These are phyloP conservation scores for Pseudorhombus dupliciocellatus DNA, from an alignment of 2,113 vertebrate species.

Conservation along the genomic window DNA sequence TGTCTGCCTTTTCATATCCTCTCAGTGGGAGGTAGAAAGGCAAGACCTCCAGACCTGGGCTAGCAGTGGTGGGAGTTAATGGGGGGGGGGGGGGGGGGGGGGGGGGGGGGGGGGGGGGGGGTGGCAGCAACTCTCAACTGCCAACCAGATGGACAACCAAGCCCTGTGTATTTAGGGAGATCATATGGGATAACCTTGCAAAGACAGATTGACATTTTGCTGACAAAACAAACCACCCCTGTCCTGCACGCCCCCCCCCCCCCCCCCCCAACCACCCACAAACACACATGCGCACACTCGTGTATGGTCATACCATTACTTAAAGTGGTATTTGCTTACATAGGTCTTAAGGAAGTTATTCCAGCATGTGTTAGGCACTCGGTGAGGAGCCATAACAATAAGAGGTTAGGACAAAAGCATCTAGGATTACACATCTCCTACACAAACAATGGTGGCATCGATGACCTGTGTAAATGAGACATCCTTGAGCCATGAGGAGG, in stretches of 20 bases:
- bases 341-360: slow-evolving; percentile 71
- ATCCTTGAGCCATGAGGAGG: slow-evolving; percentile 57
- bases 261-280: not conserved
- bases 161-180: slow-evolving; percentile 74
- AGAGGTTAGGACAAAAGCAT: slow-evolving; percentile 58
- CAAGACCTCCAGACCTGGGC: slow-evolving; percentile 71
- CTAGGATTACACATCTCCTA: slow-evolving; percentile 60
- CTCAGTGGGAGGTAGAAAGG: slow-evolving; percentile 76
- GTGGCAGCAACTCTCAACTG: slow-evolving; percentile 62
- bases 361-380: slow-evolving; percentile 53
- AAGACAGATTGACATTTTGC: slow-evolving; percentile 79
- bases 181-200: slow-evolving; percentile 77
- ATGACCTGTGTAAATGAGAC: slow-evolving; percentile 61
- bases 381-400: slow-evolving; percentile 66
- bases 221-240: slow-evolving; percentile 75
- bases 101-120: not conserved
- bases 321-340: slow-evolving; percentile 69
- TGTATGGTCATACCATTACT: slow-evolving; percentile 41
- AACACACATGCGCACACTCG: slow-evolving; percentile 31
- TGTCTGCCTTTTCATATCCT: slow-evolving; percentile 75
- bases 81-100: slow-evolving; percentile 1
- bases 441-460: slow-evolving; percentile 51
- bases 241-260: slow-evolving; percentile 49
- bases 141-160: slow-evolving; percentile 76
- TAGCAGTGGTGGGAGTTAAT: slow-evolving; percentile 67